Evolutionary conservation across 1,140 invertebrate genomes (phyloP).

Genomic region (Dendrolimus punctatus): DNA sequence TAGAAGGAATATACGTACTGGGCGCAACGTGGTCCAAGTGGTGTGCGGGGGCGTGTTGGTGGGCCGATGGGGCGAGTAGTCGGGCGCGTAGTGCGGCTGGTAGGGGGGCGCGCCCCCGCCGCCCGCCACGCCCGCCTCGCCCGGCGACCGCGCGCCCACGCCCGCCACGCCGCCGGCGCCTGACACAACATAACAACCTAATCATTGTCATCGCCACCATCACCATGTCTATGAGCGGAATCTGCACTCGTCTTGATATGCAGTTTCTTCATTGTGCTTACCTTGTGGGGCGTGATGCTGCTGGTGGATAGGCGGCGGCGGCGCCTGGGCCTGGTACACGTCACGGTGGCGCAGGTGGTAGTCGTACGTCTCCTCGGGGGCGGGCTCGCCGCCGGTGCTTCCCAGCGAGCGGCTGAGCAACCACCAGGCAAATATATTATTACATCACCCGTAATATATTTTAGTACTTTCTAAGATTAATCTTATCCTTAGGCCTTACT

Average conservation of each 20-base stretch:
- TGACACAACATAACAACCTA: too few species aligned
- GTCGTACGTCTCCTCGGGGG: constrained; percentile 54
- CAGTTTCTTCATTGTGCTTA: constrained; percentile 7
- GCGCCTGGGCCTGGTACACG: constrained; percentile 47
- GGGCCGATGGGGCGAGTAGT: constrained; percentile 56
- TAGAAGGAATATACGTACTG: constrained; percentile 21
- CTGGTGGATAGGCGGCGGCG: constrained; percentile 33
- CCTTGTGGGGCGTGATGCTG: constrained; percentile 50
- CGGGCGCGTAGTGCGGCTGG: constrained; percentile 48
- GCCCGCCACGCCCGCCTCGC: constrained; percentile 23
- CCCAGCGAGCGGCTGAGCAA: constrained; percentile 43
- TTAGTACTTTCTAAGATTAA: too few species aligned
- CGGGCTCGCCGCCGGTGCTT: constrained; percentile 35
- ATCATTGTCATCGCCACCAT: too few species aligned
- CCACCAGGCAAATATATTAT: neutral
- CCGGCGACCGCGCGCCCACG: constrained; percentile 32
- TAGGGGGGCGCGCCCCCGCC: constrained; percentile 22
- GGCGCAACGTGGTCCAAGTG: constrained; percentile 55
- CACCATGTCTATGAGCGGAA: too few species aligned
- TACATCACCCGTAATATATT: too few species aligned
- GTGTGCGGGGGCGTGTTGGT: constrained; percentile 55
- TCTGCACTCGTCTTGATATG: neutral
- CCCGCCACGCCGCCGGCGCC: constrained; percentile 14
- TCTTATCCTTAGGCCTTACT: too few species aligned
- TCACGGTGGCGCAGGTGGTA: constrained; percentile 60